phyloP scores from a whole-genome alignment of 2,888 invertebrate genomes.

The Theristus sp. region DNA sequence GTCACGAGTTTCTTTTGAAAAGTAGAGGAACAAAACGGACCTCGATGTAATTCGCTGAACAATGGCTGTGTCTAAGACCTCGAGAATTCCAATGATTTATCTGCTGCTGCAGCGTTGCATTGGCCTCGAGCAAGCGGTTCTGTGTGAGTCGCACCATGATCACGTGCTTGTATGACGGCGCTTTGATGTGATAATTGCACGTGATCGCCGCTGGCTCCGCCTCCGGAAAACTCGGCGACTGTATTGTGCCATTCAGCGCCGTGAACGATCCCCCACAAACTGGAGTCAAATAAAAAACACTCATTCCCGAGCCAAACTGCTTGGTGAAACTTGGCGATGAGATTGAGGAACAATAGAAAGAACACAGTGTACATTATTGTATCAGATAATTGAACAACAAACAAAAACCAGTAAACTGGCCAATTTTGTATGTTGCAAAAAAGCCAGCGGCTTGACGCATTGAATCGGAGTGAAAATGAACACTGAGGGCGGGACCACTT shows the following conservation, averaged over 20 bases:
- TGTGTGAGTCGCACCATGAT: no score
- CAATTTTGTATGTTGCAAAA: constrained; percentile 15
- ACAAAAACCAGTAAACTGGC: neutral
- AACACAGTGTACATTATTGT: no score
- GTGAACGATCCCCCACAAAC: neutral
- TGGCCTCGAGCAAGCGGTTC: no score
- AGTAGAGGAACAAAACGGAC: neutral
- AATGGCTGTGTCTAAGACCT: no score
- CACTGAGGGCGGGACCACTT: constrained; percentile 13
- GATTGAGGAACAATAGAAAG: no score
- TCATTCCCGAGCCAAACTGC: no score
- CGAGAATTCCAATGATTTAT: no score
- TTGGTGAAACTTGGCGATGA: no score
- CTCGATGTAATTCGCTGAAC: neutral
- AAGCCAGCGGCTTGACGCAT: constrained; percentile 23
- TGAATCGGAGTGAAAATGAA: constrained; percentile 23
- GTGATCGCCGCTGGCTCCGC: neutral
- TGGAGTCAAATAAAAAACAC: no score
- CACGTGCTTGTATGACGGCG: neutral
- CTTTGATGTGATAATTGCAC: constrained; percentile 1
- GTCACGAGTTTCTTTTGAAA: no score
- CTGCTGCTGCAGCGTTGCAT: no score
- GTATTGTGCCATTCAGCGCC: neutral
- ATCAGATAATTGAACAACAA: neutral
- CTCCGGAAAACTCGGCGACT: constrained; percentile 4